Conservation (phyloP, 2,113 vertebrate species). For the Dolichotis patagonum region DNA sequence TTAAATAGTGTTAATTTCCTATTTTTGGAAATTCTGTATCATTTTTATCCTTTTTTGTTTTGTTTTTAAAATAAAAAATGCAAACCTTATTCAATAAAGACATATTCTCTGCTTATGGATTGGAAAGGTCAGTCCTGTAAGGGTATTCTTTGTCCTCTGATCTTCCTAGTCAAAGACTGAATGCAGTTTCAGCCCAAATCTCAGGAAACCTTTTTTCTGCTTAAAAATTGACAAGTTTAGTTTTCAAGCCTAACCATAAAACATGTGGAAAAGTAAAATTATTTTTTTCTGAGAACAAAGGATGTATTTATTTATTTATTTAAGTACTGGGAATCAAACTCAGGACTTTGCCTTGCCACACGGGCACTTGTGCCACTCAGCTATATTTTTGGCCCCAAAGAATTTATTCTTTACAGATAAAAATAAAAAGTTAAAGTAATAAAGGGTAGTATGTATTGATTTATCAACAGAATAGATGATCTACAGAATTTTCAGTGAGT, state of each 20-base stretch:
- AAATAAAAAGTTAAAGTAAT: background rate
- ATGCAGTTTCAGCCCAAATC: background rate
- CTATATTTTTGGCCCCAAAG: no score
- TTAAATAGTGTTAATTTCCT: no score
- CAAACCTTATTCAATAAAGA: background rate
- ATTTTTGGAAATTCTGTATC: no score
- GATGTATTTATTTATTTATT: background rate
- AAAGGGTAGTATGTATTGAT: background rate
- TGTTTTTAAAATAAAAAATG: no score
- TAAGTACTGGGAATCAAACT: no score
- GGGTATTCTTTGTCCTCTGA: background rate
- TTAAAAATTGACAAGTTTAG: background rate
- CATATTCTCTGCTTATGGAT: background rate
- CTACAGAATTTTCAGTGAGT: background rate
- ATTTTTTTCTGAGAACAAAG: background rate
- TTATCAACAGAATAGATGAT: no score
- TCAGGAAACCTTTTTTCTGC: background rate
- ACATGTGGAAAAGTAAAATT: background rate
- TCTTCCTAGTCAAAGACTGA: background rate
- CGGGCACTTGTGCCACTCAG: no score
- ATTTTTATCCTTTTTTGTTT: no score
- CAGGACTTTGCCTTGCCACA: no score
- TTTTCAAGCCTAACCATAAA: background rate
- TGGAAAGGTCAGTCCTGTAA: background rate
- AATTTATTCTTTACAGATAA: background rate